These are phyloP conservation scores for Luffia ferchaultella DNA, from an alignment of 2,888 invertebrate species.

Conservation along the genomic window DNA sequence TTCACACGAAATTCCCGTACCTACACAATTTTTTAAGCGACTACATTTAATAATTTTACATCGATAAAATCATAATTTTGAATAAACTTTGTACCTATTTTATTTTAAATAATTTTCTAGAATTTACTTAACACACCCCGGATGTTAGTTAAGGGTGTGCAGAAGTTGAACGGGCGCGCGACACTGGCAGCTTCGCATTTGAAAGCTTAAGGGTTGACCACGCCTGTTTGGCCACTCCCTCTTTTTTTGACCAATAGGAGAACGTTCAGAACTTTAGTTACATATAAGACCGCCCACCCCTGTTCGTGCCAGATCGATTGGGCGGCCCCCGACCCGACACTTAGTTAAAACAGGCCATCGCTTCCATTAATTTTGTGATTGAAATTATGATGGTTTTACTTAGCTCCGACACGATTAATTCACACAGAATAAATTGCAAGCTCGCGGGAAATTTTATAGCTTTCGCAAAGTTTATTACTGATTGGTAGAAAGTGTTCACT, in stretches of 20 bases:
- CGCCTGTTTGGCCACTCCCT: slow-evolving; percentile 17
- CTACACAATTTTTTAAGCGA: too few relatives aligned
- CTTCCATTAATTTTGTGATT: slow-evolving; percentile 60
- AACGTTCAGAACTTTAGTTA: slow-evolving; percentile 50
- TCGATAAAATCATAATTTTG: background rate
- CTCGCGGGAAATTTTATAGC: background rate
- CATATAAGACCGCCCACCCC: slow-evolving; percentile 42
- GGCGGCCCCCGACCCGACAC: slow-evolving; percentile 32
- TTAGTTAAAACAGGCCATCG: slow-evolving; percentile 54
- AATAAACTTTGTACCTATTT: background rate
- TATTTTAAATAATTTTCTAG: background rate
- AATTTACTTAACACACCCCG: background rate
- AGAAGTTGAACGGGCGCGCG: slow-evolving; percentile 11
- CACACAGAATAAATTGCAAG: background rate
- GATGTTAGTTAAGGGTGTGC: slow-evolving; percentile 1
- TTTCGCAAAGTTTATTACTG: too few relatives aligned
- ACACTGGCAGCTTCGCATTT: slow-evolving; percentile 18
- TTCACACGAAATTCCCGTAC: too few relatives aligned
- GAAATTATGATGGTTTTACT: slow-evolving; percentile 49
- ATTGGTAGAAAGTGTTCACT: too few relatives aligned
- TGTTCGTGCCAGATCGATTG: slow-evolving; percentile 56
- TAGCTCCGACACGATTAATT: slow-evolving; percentile 21
- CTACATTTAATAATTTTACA: background rate
- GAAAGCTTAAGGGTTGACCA: slow-evolving; percentile 26
- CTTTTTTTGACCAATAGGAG: slow-evolving; percentile 26